Evolutionary conservation across 2,113 vertebrate genomes (phyloP), one percentile per base, ranked within the genome.

Genomic region (Leucoraja erinaceus): DNA sequence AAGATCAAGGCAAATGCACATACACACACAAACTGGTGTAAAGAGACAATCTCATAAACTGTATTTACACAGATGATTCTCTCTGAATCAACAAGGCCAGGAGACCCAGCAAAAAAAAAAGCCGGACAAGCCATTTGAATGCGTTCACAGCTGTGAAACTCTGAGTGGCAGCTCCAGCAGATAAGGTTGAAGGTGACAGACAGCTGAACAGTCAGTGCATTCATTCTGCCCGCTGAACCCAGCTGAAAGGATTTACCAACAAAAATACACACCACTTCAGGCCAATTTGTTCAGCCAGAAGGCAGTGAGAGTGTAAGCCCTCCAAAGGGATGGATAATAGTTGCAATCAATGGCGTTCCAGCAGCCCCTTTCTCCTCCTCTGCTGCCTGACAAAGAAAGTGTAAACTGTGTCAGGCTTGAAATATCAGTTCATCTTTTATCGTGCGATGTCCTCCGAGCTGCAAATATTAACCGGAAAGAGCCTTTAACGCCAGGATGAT

Each of bases 201-300:
- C 94, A 75, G 94, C 93, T 95, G 95, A 95, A 96, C 95, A 96
- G 95, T 96, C 94, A 94, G 94, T 96, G 95, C 95, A 97, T 98
- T 98, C 97, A 97, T 95, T 95, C 95, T 97, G 97, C 95, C 96
- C 96, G 96, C 96, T 97, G 96, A 97, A 97, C 96, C 97, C 95
- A 94, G 95, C 95, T 96, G 95, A 96, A 96, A 96, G 97, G 97
- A 98, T 98, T 98, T 98, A 96, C 94, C 95, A 96, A 96, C 96
- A 96, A 96, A 97, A 98, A 95, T 95, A 94, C 97, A 97, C 96
- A 96, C 96, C 96, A 97, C 96, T 96, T 96, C 96, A 96, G 96
- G 96, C 97, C 97, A 97, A 97, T 97, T 97, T 97, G 96, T 96
- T 97, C 96, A 95, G 94, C 95, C 94, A 95, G 95, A 95, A 94